Evolutionary conservation across 35 echinoderm and acorn worm species (phyloP).

Genomic region (Eucidaris tribuloides): DNA sequence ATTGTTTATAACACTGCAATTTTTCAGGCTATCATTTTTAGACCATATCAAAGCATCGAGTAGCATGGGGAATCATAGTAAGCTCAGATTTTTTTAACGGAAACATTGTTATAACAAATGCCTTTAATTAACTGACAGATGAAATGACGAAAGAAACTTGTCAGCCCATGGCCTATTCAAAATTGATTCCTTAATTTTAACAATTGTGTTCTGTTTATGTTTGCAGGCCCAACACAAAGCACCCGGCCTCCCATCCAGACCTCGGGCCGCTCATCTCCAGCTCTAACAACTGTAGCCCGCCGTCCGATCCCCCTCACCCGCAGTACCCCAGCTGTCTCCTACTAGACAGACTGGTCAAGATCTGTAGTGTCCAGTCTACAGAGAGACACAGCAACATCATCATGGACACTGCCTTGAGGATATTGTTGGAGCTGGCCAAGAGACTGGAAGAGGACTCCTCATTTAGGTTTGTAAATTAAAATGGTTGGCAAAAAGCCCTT

Average conservation of each 20-base stretch:
- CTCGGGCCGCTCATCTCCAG: background rate
- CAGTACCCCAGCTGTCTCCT: background rate
- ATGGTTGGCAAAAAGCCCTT: background rate
- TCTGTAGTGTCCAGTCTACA: constrained; percentile 11
- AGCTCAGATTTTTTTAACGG: no score
- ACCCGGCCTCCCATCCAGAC: background rate
- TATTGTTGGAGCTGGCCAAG: constrained; percentile 1
- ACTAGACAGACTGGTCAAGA: constrained; percentile 36
- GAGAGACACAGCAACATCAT: background rate
- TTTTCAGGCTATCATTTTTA: no score
- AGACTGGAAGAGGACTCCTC: background rate
- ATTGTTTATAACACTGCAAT: no score
- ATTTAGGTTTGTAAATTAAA: background rate
- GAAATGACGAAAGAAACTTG: background rate
- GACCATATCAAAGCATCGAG: no score
- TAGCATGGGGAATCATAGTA: no score
- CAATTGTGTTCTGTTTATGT: background rate
- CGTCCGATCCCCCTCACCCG: background rate
- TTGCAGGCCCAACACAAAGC: constrained; percentile 14
- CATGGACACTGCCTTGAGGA: background rate
- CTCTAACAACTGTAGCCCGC: background rate
- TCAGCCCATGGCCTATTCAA: background rate
- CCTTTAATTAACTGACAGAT: no score
- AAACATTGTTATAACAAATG: no score
- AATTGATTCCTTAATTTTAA: no score